Conservation (phyloP, 2,113 vertebrate species). For the Ceuthmochares aereus region DNA sequence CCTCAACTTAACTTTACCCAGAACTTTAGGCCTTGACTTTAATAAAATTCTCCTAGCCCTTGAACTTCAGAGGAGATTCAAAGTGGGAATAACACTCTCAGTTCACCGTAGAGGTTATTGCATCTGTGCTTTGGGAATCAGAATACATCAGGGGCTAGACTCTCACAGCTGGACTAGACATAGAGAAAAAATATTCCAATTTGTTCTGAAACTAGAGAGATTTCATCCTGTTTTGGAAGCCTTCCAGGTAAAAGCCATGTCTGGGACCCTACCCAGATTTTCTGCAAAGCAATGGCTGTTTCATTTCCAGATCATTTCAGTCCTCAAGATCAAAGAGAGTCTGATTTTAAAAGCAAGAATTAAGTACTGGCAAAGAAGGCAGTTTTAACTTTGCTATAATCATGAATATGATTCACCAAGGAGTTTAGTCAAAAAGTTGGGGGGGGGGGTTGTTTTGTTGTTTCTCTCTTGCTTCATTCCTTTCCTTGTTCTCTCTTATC, state of each 20-base stretch:
- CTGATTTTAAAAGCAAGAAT: slow-evolving; percentile 76
- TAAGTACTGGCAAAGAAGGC: slow-evolving; percentile 55
- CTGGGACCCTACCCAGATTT: slow-evolving; percentile 70
- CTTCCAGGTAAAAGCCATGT: slow-evolving; percentile 64
- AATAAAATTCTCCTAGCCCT: slow-evolving; percentile 7
- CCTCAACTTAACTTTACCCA: neutral
- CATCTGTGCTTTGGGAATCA: slow-evolving; percentile 5
- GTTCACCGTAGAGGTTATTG: slow-evolving; percentile 40
- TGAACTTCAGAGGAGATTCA: neutral
- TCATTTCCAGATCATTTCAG: slow-evolving; percentile 62
- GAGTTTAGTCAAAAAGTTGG: slow-evolving; percentile 62
- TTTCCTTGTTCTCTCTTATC: slow-evolving; percentile 67
- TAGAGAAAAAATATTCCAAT: slow-evolving; percentile 48
- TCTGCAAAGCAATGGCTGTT: slow-evolving; percentile 60
- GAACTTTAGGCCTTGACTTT: slow-evolving; percentile 9
- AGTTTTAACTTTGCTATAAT: slow-evolving; percentile 75
- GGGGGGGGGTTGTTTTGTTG: slow-evolving; percentile 25
- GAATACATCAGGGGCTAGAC: neutral
- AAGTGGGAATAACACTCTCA: neutral
- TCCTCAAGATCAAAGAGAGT: slow-evolving; percentile 75
- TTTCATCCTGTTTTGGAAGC: slow-evolving; percentile 60
- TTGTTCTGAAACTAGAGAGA: slow-evolving; percentile 61
- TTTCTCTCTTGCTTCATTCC: slow-evolving; percentile 54
- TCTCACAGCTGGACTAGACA: slow-evolving; percentile 47
- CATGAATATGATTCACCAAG: slow-evolving; percentile 70